Evolutionary conservation across 2,113 vertebrate genomes (phyloP).

Genomic region (Carlito syrichta): DNA sequence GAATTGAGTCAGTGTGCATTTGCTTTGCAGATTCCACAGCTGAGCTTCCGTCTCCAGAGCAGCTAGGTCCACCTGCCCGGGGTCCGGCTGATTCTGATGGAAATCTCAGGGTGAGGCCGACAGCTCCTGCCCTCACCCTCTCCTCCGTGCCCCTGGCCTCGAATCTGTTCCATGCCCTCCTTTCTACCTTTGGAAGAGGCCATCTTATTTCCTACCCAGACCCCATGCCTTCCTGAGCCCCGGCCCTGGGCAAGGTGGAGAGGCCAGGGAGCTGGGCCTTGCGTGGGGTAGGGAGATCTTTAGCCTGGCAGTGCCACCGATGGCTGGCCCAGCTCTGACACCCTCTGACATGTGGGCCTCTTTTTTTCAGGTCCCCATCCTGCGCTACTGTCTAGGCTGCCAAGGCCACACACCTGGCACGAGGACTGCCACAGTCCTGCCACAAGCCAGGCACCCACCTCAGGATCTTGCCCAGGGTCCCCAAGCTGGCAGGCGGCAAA

Average conservation of each 20-base stretch:
- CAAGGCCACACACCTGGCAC: not conserved
- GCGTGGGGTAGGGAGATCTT: not conserved
- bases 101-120: not conserved
- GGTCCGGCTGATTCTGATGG: not conserved
- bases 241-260: not conserved
- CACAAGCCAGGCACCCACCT: not conserved
- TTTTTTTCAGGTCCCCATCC: not conserved
- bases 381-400: not conserved
- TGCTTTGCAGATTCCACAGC: not conserved
- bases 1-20: not conserved
- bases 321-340: not conserved
- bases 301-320: not conserved
- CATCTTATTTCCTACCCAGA: not conserved
- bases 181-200: not conserved
- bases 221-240: not conserved
- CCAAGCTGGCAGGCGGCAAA: not conserved
- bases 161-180: not conserved
- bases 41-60: not conserved
- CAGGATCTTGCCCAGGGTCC: not conserved
- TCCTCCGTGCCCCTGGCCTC: not conserved
- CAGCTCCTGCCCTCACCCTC: no score
- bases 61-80: not conserved
- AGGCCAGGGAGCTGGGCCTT: not conserved
- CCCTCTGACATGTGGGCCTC: rapidly evolving
- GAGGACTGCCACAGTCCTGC: not conserved